Base-by-base conservation (phyloP, 2,113 vertebrate genomes). In the Gobiocypris rarus region DNA sequence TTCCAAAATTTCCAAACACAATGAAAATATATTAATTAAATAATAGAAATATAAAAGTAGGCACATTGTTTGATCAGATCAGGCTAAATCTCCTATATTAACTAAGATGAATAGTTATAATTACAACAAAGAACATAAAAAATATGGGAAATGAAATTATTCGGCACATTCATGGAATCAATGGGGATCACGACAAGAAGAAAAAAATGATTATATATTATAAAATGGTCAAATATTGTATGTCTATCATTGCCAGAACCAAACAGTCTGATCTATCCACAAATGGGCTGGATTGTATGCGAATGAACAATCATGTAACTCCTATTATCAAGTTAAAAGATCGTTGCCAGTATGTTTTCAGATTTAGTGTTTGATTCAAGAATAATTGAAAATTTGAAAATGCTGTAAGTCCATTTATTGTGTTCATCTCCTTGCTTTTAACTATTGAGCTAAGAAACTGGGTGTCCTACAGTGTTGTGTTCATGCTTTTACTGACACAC, bases 31-130 rank as follows among this genome's bases (percentile, higher is more conserved):
- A 88, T 88, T 85, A 91, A 86, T 91, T 86, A 92, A 90, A 89
- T 88, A 90, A 78, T 83, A 86, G 88, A 90, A 86, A 85, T 89
- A 92, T 70, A 92, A 92, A 92, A 92, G 89, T 86, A 94, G 94
- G 93, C 92, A 94, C 94, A 85, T 93, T 75, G 9, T 54, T 70
- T 81, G 58, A 52, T 22, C 77, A 79, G 82, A 85, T 87, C 52
- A 71, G 28, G 34, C 50, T 41, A 56, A 85, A 84, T 79, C 31
- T 84, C 38, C 8, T 83, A 83, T 28, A 70, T 70, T 26, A 81
- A 82, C 31, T 52, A 17, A 81, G 65, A 41, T 67, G 48, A 76
- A 86, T 69, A 75, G 61, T 26, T 28, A 83, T 45, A 75, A 83
- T 79, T 83, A 74, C 38, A 87, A 58, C 38, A 85, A 65, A 22